These are phyloP conservation scores for Gari tellinella DNA, from an alignment of 2,888 invertebrate species.

Conservation along the genomic window DNA sequence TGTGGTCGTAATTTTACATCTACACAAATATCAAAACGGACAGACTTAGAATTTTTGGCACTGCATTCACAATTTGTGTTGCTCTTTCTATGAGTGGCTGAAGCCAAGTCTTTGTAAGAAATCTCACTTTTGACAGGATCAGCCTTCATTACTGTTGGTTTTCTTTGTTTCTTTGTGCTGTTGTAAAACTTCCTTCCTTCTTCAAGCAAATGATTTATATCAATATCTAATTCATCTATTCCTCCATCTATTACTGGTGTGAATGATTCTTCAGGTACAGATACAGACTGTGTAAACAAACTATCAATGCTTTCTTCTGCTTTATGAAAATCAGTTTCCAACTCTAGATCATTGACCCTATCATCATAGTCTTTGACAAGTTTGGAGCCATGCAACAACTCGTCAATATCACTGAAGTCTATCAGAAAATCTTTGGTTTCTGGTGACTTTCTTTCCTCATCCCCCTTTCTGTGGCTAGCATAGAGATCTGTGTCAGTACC, in stretches of 20 bases:
- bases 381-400: conserved; percentile 24
- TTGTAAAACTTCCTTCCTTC: too few relatives aligned
- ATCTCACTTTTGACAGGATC: too few relatives aligned
- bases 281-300: conserved; percentile 21
- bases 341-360: too few relatives aligned
- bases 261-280: too few relatives aligned
- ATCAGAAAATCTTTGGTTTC: conserved; percentile 1
- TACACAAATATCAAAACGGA: conserved; percentile 21
- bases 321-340: conserved; percentile 6
- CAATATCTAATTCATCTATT: too few relatives aligned
- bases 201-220: too few relatives aligned
- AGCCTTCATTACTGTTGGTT: too few relatives aligned
- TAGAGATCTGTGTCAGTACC: conserved; percentile 65
- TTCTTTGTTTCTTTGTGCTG: too few relatives aligned
- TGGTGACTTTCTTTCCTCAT: conserved; percentile 9
- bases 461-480: conserved; percentile 24
- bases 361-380: background rate
- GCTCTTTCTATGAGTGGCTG: background rate
- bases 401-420: conserved; percentile 43
- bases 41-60: conserved; percentile 1
- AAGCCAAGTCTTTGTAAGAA: too few relatives aligned
- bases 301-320: conserved; percentile 55
- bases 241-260: too few relatives aligned
- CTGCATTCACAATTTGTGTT: conserved; percentile 38
- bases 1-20: conserved; percentile 31